These are phyloP conservation scores for Crypturellus tataupa DNA, from an alignment of 2,797 vertebrate species.

Conservation along the genomic window DNA sequence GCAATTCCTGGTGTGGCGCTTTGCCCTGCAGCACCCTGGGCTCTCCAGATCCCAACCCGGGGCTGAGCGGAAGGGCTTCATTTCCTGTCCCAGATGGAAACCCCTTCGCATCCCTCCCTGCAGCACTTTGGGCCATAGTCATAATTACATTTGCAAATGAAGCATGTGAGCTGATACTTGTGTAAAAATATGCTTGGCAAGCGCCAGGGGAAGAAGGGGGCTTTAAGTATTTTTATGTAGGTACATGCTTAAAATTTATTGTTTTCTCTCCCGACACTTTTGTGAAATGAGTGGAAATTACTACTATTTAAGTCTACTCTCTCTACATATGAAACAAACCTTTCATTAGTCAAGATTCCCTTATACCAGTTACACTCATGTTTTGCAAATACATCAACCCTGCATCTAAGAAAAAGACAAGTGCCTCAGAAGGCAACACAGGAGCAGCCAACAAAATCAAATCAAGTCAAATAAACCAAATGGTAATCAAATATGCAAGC, in stretches of 20 bases:
- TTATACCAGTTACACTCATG: background rate
- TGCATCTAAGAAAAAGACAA: background rate
- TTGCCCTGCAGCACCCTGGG: background rate
- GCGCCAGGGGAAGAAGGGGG: background rate
- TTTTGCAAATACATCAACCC: background rate
- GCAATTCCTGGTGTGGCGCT: background rate
- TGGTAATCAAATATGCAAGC: no score
- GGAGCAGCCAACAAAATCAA: background rate
- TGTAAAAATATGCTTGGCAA: accelerated
- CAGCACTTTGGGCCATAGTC: background rate
- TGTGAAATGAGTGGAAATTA: background rate
- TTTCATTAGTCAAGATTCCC: background rate
- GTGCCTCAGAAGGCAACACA: background rate
- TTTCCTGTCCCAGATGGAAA: background rate
- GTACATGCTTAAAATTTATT: background rate
- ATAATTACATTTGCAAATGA: background rate
- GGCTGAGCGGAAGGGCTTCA: accelerated
- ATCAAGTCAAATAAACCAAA: conserved; percentile 1
- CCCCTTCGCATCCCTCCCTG: background rate
- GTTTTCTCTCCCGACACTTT: background rate
- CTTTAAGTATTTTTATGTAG: background rate
- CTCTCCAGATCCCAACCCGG: background rate
- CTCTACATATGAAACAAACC: background rate
- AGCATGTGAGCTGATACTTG: background rate
- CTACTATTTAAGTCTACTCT: background rate